Percentiles rank a stretch among this genome's conserved stretches.
Evolutionary conservation across 2,888 invertebrate species (phyloP).

Genomic region (Saturnia japonica): DNA sequence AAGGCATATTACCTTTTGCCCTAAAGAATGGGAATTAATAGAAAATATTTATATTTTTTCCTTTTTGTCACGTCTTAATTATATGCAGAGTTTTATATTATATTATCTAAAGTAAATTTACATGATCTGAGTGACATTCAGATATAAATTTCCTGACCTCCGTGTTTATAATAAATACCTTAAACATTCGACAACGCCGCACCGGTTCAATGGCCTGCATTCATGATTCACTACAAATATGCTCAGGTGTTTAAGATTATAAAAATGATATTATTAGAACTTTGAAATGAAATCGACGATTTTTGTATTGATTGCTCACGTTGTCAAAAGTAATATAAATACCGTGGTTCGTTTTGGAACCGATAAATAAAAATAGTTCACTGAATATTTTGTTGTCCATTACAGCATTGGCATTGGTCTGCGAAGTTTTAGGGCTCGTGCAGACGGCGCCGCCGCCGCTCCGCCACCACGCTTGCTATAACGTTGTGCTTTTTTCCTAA

Average conservation of each 20-base stretch:
- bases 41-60: neutral
- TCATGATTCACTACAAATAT: constrained; percentile 11
- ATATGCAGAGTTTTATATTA: neutral
- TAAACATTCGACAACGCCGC: constrained; percentile 4
- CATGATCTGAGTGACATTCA: neutral
- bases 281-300: neutral
- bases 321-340: neutral
- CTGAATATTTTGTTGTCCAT: neutral
- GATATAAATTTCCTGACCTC: neutral
- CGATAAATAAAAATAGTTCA: neutral
- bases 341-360: no score
- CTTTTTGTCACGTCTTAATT: neutral
- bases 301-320: neutral
- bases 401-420: neutral
- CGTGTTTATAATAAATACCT: neutral
- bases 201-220: neutral
- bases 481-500: no score
- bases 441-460: no score
- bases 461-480: neutral
- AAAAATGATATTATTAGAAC: neutral
- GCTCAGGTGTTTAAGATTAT: neutral
- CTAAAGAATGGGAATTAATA: neutral
- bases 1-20: neutral
- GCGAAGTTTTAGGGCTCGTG: no score
- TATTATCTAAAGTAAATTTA: neutral